These are phyloP conservation scores for Peromyscus eremicus DNA, from an alignment of 2,797 vertebrate species.

Conservation along the genomic window DNA sequence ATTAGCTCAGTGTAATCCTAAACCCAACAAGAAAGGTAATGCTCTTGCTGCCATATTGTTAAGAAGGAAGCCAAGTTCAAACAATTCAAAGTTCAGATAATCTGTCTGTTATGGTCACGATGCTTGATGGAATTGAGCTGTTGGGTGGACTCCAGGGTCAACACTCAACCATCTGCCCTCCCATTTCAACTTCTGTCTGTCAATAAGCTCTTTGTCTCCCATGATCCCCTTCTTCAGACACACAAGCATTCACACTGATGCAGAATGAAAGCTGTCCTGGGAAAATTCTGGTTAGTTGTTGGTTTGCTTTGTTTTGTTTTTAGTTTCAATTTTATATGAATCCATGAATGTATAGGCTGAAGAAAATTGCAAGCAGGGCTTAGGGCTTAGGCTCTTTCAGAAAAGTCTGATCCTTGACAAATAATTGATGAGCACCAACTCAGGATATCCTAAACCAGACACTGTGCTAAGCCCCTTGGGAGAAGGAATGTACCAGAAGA, in stretches of 20 bases:
- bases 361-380: neutral
- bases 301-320: conserved; percentile 1
- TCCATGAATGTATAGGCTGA: neutral
- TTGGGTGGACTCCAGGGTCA: neutral
- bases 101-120: neutral
- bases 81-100: neutral
- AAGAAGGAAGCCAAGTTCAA: conserved; percentile 30
- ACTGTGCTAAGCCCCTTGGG: neutral
- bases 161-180: neutral
- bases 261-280: neutral
- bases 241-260: neutral
- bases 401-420: conserved; percentile 5
- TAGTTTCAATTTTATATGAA: conserved; percentile 35
- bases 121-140: neutral
- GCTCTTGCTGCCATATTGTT: neutral
- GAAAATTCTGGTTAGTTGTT: neutral
- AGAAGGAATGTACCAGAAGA: neutral
- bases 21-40: neutral
- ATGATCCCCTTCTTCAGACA: neutral
- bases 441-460: neutral
- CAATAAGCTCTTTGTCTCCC: neutral
- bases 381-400: neutral
- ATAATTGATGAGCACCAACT: conserved; percentile 13
- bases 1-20: conserved; percentile 13
- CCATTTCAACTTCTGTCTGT: neutral